Evolutionary conservation across 2,797 vertebrate genomes (phyloP), one percentile per base, ranked within the genome.

Genomic region (Hybognathus amarus): DNA sequence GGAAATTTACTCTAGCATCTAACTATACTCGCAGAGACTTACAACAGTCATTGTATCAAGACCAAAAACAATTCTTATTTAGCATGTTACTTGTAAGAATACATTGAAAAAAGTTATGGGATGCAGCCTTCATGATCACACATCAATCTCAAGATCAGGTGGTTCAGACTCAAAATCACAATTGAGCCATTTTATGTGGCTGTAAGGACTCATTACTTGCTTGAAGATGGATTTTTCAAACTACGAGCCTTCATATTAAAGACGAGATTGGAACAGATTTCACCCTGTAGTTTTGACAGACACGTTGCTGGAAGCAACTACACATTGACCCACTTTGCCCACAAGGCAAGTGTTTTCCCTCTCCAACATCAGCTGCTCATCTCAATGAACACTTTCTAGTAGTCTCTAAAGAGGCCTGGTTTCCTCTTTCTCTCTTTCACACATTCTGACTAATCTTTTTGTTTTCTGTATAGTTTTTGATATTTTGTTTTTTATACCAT

Each of bases 241-340:
- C 77, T 67, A 33, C 8, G 1, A 17, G 7, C n/a, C n/a, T 70
- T 70, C 13, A 47, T 71, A 30, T 47, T 24, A 54, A 36, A 40
- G 56, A 42, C 71, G 81, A 68, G 1, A 40, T 52, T 71, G 54
- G 36, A 87, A 91, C 90, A 93, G 91, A 91, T 84, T 92, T 93
- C 88, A 92, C 88, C 50, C 85, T 87, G 87, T 88, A 91, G 90
- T 87, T 87, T 91, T 93, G 91, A 91, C 89, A 90, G 85, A 89
- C 84, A 87, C 88, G 24, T 85, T 88, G 22, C 54, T 1, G 13
- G 63, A 82, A 66, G 15, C 73, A 59, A 79, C 79, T 74, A 80
- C 73, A 40, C 47, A 30, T 70, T 50, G 7, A 66, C 30, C 64
- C 78, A 59, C 56, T 54, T 67, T 59, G 54, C 42, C 15, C 66